These are phyloP conservation scores for Manis javanica DNA, from an alignment of 2,797 vertebrate genomes.

Conservation along the genomic window DNA sequence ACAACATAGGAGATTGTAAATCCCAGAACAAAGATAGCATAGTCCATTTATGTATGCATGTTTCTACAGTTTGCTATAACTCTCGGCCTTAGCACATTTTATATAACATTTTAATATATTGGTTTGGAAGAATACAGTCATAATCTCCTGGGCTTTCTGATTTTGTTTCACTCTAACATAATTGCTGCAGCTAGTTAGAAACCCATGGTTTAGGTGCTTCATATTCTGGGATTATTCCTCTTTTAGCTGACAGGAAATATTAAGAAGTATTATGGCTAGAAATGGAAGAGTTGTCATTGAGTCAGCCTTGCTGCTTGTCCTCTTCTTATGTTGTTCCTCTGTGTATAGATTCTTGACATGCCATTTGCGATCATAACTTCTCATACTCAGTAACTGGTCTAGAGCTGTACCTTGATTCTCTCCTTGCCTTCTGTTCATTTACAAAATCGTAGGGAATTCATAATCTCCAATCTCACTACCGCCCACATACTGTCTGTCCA, in stretches of 20 bases:
- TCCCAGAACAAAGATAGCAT: conserved; percentile 58
- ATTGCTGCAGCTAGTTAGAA: conserved; percentile 47
- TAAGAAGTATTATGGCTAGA: neutral
- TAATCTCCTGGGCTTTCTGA: neutral
- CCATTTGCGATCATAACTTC: conserved; percentile 5
- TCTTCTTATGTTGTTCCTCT: neutral
- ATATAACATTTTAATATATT: conserved; percentile 48
- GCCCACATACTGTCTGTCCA: neutral
- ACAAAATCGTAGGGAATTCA: conserved; percentile 28
- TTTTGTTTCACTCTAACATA: conserved; percentile 28
- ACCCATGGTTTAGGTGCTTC: neutral
- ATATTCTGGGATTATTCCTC: neutral
- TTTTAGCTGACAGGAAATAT: neutral
- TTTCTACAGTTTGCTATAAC: conserved; percentile 23
- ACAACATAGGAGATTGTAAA: conserved; percentile 60
- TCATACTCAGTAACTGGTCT: neutral
- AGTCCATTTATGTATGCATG: conserved; percentile 27
- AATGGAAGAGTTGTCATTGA: neutral
- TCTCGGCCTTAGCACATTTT: conserved; percentile 27
- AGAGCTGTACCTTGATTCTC: neutral
- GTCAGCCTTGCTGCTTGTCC: neutral
- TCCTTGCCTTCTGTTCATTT: conserved; percentile 12
- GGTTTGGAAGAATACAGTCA: neutral
- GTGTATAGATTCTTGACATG: neutral
- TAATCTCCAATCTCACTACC: conserved; percentile 1